Conservation (phyloP, 92 coral and sea anemone species). For the Phenganax marumi region DNA sequence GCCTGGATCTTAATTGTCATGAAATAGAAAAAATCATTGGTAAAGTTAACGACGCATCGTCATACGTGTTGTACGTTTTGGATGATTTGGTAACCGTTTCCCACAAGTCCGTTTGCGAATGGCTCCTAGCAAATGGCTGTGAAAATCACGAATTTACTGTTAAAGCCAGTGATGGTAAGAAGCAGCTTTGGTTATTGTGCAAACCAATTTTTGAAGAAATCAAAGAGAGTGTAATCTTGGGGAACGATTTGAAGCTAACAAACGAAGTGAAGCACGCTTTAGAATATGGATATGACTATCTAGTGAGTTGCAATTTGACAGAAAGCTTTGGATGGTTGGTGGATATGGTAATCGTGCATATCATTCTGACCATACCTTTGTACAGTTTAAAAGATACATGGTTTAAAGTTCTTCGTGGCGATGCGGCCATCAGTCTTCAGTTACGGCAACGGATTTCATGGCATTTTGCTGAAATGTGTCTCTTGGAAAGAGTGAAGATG, state of each 20-base stretch:
- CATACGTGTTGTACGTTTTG: too few species aligned
- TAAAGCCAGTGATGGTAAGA: not conserved
- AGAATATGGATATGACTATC: too few species aligned
- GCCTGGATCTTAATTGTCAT: too few species aligned
- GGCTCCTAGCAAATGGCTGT: too few species aligned
- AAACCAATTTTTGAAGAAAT: not conserved
- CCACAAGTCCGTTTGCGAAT: too few species aligned
- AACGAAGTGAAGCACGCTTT: too few species aligned
- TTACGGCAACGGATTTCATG: not conserved
- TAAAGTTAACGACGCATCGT: too few species aligned
- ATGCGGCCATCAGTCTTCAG: not conserved
- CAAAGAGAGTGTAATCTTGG: not conserved
- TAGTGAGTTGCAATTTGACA: not conserved
- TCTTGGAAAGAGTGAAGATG: not conserved
- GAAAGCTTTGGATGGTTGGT: not conserved
- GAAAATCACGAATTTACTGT: too few species aligned
- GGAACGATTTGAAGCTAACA: too few species aligned
- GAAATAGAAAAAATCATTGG: too few species aligned
- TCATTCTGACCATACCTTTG: not conserved
- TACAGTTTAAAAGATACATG: not conserved
- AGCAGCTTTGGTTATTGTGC: not conserved
- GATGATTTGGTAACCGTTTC: too few species aligned
- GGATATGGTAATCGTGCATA: not conserved
- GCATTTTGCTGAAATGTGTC: not conserved
- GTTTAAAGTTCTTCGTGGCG: not conserved